These are phyloP conservation scores for Tipula unca DNA, from an alignment of 2,888 invertebrate species.

Conservation along the genomic window DNA sequence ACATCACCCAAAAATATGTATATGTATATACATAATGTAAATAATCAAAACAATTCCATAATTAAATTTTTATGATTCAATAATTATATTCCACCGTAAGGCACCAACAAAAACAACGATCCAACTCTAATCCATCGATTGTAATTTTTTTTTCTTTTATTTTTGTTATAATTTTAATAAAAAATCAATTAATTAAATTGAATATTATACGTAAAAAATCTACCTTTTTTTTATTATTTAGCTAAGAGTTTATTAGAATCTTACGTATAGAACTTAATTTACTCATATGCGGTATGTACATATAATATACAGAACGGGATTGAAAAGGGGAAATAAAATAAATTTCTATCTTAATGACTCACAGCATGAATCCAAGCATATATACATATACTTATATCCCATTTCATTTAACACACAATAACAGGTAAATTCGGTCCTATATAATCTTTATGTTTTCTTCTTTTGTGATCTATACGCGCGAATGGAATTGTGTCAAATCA, in stretches of 20 bases:
- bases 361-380: neutral
- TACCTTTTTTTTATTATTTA: neutral
- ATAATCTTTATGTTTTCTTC: neutral
- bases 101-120: neutral
- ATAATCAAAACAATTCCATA: conserved; percentile 2
- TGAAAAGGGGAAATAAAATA: neutral
- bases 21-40: neutral
- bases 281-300: neutral
- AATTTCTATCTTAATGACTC: neutral
- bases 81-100: neutral
- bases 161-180: neutral
- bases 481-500: neutral
- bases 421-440: neutral
- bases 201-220: neutral
- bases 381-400: neutral
- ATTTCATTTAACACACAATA: neutral
- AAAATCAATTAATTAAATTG: conserved; percentile 14
- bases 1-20: neutral
- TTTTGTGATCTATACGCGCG: neutral
- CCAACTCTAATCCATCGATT: neutral
- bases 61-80: neutral
- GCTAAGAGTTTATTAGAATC: neutral
- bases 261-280: neutral
- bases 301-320: neutral
- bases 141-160: neutral